Base-by-base conservation (phyloP, 2,797 vertebrate genomes). In the Gastrophryne carolinensis region DNA sequence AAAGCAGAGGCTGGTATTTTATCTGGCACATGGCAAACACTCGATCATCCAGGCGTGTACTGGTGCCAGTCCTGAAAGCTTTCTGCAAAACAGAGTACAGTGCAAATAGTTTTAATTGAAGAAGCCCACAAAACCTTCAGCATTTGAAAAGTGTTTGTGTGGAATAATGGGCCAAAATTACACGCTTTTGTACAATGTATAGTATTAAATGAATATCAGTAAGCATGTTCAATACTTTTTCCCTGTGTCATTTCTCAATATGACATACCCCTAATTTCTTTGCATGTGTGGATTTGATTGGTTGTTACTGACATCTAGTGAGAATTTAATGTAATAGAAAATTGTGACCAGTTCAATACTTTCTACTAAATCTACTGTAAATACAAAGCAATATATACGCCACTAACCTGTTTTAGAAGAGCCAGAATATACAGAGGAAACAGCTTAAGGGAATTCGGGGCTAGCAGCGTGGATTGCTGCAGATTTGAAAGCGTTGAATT, bases 11-110 rank as follows among this genome's bases (percentile, higher is more conserved):
- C 85, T 96, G 95, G 77, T 90, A 93, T 90, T 99, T 99, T 70
- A 99, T 96, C 88, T 98, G 95, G 34, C 97, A 99, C 97, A 99
- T 99, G 62, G 95, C 93, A 41, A 94, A 98, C 3, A 98, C 92
- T 0, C 97, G 93, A 80, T 98, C 96, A 72, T 99, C 97, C 85
- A 98, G 87, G 27, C 95, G 93, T 0, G 96, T 98, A 81, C 95
- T 97, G 4, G 87, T 94, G 27, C 95, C 96, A 0, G 94, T 97
- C 81, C 95, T 90, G 80, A 98, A 88, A 0, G 97, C 96, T 95
- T 96, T 98, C 97, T 99, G 87, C 3, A 81, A 71, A 35, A 66
- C n/a, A n/a, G n/a, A n/a, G n/a, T n/a, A 65, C 81, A 75, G 30
- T 62, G 15, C 63, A 47, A 56, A 65, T 17, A n/a, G n/a, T n/a